These are phyloP conservation scores for Ctenomys sociabilis DNA, from an alignment of 2,113 vertebrate species.

Conservation along the genomic window DNA sequence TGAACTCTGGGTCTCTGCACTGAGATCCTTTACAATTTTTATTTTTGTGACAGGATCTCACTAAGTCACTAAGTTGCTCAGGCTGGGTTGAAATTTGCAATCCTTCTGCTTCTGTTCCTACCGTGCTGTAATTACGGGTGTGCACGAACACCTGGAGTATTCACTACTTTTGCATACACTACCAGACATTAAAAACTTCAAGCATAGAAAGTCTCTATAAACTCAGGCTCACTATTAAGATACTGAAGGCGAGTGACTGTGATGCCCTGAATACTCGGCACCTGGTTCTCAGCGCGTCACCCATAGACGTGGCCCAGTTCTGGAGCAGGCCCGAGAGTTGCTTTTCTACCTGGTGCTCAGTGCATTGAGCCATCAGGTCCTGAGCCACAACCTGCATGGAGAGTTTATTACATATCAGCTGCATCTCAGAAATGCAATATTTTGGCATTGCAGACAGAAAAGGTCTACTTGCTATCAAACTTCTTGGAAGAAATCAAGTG, in stretches of 20 bases:
- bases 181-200: neutral
- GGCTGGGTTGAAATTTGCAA: neutral
- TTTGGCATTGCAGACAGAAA: neutral
- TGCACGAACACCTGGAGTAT: neutral
- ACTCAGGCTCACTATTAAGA: neutral
- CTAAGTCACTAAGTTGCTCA: neutral
- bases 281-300: slow-evolving; percentile 85
- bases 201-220: neutral
- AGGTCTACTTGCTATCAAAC: neutral
- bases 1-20: neutral
- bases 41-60: neutral
- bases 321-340: slow-evolving; percentile 68
- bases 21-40: neutral
- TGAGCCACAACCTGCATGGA: slow-evolving; percentile 79
- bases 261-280: neutral
- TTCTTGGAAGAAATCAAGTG: neutral
- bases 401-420: neutral
- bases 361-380: slow-evolving; percentile 81
- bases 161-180: neutral
- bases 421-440: neutral
- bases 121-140: neutral
- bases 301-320: slow-evolving; percentile 73
- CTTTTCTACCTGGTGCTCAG: slow-evolving; percentile 68
- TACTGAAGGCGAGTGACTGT: neutral
- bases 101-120: neutral